Percentiles rank a stretch among this genome's conserved stretches.
Evolutionary conservation across 1,140 invertebrate species (phyloP).

Genomic region (Drosophila saltans): DNA sequence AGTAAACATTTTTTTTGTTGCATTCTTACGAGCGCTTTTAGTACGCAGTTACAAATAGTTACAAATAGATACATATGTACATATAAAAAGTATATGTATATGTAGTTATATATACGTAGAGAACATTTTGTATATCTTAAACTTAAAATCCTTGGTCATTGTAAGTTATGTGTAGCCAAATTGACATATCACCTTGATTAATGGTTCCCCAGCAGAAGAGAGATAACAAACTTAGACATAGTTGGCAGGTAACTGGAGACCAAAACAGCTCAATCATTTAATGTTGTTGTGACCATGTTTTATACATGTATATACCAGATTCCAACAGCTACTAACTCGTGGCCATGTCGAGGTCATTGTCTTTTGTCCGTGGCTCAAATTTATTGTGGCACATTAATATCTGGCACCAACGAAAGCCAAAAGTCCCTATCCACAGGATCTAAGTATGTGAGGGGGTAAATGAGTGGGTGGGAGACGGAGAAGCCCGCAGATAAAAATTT

Average conservation of each 20-base stretch:
- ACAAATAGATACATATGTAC: too few species aligned
- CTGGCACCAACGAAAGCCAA: not conserved
- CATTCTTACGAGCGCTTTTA: not conserved
- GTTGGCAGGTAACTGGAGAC: constrained; percentile 14
- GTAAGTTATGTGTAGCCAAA: constrained; percentile 60
- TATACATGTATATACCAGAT: not conserved
- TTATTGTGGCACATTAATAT: constrained; percentile 57
- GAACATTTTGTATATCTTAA: not conserved
- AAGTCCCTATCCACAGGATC: not conserved
- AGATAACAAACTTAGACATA: not conserved
- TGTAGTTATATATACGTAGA: not conserved
- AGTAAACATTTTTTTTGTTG: constrained; percentile 12
- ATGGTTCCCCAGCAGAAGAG: constrained; percentile 25
- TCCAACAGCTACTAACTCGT: constrained; percentile 6
- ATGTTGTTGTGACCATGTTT: constrained; percentile 13
- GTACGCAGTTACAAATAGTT: too few species aligned
- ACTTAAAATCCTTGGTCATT: constrained; percentile 36
- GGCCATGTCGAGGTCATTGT: constrained; percentile 50
- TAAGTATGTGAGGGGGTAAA: not conserved
- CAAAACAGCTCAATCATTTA: constrained; percentile 46
- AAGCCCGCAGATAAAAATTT: constrained; percentile 35
- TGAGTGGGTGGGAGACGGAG: not conserved
- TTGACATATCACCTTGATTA: constrained; percentile 71
- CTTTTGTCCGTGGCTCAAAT: constrained; percentile 46
- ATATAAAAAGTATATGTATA: too few species aligned